Conservation (phyloP, 1,140 invertebrate genomes). For the Temnothorax nylanderi region DNA sequence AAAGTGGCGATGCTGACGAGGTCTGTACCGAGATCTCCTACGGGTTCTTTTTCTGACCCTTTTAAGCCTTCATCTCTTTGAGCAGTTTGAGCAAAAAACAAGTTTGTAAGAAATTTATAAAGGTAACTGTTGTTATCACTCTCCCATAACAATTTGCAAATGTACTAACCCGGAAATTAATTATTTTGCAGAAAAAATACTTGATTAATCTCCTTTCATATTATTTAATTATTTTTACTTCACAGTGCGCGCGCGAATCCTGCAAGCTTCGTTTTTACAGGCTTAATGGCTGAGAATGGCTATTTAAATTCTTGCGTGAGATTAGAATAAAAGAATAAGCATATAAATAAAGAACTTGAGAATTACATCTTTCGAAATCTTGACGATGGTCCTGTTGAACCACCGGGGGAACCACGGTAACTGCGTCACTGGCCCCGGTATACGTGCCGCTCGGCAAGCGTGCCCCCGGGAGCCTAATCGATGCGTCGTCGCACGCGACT, state of each 20-base stretch:
- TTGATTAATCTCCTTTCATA: neutral
- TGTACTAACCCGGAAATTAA: neutral
- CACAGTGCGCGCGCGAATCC: neutral
- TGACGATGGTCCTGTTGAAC: neutral
- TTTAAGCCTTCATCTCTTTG: neutral
- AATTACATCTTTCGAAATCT: neutral
- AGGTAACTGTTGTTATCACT: neutral
- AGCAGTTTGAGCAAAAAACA: neutral
- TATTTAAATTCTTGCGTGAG: neutral
- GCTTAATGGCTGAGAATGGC: neutral
- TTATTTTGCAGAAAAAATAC: neutral
- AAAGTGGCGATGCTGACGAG: conserved; percentile 35
- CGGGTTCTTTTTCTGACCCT: neutral
- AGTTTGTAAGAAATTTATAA: neutral
- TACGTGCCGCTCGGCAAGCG: conserved; percentile 71
- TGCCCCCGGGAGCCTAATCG: conserved; percentile 79
- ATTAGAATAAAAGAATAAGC: neutral
- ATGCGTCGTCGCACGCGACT: conserved; percentile 84
- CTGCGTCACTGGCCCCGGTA: conserved; percentile 19
- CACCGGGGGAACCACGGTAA: neutral
- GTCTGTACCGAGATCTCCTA: neutral
- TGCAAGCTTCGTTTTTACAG: neutral
- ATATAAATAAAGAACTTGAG: neutral
- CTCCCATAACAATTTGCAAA: neutral
- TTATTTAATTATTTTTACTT: conserved; percentile 7